Evolutionary conservation across 2,797 vertebrate species (phyloP).

Genomic region (Chaetophractus vellerosus): DNA sequence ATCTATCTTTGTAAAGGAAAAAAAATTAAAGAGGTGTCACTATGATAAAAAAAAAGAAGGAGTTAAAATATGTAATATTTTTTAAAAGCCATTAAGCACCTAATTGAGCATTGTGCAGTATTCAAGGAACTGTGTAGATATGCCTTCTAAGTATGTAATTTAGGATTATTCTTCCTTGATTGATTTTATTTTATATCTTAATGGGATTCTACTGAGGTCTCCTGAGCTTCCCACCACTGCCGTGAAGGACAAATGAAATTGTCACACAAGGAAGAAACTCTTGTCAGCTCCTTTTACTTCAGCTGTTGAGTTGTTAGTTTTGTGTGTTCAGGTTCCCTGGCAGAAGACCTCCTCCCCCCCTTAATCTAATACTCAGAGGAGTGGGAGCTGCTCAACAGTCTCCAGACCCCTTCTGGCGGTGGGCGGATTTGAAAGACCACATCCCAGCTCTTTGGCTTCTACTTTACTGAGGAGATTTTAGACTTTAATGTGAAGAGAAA

Average conservation of each 20-base stretch:
- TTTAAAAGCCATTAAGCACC: slow-evolving; percentile 32
- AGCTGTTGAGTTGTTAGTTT: not conserved
- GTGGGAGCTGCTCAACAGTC: not conserved
- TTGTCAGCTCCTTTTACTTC: slow-evolving; percentile 25
- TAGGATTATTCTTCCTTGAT: slow-evolving; percentile 64
- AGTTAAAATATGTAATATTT: slow-evolving; percentile 34
- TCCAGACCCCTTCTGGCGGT: not conserved
- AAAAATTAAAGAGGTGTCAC: slow-evolving; percentile 27
- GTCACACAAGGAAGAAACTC: not conserved
- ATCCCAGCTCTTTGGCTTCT: not conserved
- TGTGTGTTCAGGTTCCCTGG: not conserved
- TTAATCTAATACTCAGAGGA: not conserved
- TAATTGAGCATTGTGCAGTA: not conserved
- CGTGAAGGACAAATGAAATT: not conserved
- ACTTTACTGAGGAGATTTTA: not conserved
- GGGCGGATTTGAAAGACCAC: not conserved
- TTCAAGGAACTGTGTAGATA: not conserved
- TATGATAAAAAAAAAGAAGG: not conserved
- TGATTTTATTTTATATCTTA: slow-evolving; percentile 65
- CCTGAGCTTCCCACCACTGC: not conserved
- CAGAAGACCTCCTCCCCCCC: not conserved
- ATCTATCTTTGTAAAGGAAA: slow-evolving; percentile 31
- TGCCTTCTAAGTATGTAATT: slow-evolving; percentile 45
- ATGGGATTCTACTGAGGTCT: slow-evolving; percentile 32
- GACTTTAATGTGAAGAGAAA: not conserved